Conservation (phyloP, 2,113 vertebrate genomes). For the Rhinogobius similis region DNA sequence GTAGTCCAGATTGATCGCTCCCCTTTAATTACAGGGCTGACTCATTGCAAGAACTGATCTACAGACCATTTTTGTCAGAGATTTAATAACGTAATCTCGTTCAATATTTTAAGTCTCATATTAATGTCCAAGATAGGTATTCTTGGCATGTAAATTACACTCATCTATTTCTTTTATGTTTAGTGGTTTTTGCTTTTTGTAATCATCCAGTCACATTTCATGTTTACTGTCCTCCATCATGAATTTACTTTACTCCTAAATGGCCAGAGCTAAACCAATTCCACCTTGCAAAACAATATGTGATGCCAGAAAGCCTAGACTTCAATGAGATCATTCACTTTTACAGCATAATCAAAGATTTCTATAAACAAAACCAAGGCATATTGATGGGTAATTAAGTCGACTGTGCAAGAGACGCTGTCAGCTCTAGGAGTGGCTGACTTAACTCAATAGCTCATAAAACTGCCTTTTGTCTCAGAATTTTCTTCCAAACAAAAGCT, state of each 20-base stretch:
- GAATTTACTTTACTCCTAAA: slow-evolving; percentile 4
- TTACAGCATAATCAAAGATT: slow-evolving; percentile 67
- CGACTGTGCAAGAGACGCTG: slow-evolving; percentile 37
- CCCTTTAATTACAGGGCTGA: slow-evolving; percentile 80
- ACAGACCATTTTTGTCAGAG: slow-evolving; percentile 34
- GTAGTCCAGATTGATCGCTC: slow-evolving; percentile 78
- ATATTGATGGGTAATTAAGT: slow-evolving; percentile 73
- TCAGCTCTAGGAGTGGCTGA: slow-evolving; percentile 34
- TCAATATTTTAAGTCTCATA: slow-evolving; percentile 49
- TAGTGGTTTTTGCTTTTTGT: neutral
- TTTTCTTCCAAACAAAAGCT: slow-evolving; percentile 28
- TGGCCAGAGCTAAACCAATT: slow-evolving; percentile 18
- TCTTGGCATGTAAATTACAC: slow-evolving; percentile 3
- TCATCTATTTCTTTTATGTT: slow-evolving; percentile 2
- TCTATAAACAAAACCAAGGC: slow-evolving; percentile 61
- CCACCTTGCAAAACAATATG: slow-evolving; percentile 6
- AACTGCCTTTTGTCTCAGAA: slow-evolving; percentile 46
- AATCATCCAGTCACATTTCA: slow-evolving; percentile 2
- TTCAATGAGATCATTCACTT: slow-evolving; percentile 55
- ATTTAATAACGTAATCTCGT: slow-evolving; percentile 56
- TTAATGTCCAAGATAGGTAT: slow-evolving; percentile 4
- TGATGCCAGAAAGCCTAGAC: slow-evolving; percentile 47
- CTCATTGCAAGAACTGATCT: slow-evolving; percentile 63
- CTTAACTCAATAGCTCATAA: slow-evolving; percentile 54
- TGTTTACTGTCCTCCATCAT: slow-evolving; percentile 13